Evolutionary conservation across 2,888 invertebrate genomes (phyloP).

Genomic region (Herminia tarsipennalis): DNA sequence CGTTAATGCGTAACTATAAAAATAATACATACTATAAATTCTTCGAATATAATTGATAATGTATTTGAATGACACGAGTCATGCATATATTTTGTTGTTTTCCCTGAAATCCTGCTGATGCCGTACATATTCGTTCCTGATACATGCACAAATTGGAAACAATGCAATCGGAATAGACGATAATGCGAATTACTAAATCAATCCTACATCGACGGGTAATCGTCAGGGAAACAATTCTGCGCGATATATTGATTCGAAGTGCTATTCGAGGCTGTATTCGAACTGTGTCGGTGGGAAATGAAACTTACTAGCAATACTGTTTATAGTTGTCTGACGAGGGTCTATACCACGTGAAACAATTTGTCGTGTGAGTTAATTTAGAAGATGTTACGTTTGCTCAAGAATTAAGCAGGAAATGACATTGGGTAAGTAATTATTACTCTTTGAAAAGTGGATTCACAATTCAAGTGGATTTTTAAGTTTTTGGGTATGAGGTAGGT

Average conservation of each 20-base stretch:
- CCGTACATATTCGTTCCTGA: too few relatives aligned
- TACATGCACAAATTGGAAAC: too few relatives aligned
- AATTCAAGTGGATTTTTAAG: too few relatives aligned
- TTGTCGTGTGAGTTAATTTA: constrained; percentile 66
- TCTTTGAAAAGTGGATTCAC: too few relatives aligned
- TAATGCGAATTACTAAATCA: constrained; percentile 46
- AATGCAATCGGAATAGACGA: too few relatives aligned
- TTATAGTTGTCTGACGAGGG: constrained; percentile 60
- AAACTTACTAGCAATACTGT: constrained; percentile 39
- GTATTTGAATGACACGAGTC: too few relatives aligned
- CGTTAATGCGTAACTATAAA: too few relatives aligned
- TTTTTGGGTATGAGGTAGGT: too few relatives aligned
- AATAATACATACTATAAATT: too few relatives aligned
- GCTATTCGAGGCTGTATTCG: constrained; percentile 26
- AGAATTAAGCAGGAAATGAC: constrained; percentile 13
- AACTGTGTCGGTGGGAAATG: constrained; percentile 43
- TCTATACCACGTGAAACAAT: constrained; percentile 73
- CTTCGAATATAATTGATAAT: too few relatives aligned
- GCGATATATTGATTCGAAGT: constrained; percentile 38
- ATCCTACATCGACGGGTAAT: constrained; percentile 46
- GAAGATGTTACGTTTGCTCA: constrained; percentile 18
- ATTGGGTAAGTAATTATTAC: not conserved
- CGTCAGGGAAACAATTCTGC: constrained; percentile 45
- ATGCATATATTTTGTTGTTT: too few relatives aligned
- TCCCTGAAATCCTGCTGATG: too few relatives aligned